Conservation (phyloP, 1,140 invertebrate genomes). For the Teleogryllus occipitalis region DNA sequence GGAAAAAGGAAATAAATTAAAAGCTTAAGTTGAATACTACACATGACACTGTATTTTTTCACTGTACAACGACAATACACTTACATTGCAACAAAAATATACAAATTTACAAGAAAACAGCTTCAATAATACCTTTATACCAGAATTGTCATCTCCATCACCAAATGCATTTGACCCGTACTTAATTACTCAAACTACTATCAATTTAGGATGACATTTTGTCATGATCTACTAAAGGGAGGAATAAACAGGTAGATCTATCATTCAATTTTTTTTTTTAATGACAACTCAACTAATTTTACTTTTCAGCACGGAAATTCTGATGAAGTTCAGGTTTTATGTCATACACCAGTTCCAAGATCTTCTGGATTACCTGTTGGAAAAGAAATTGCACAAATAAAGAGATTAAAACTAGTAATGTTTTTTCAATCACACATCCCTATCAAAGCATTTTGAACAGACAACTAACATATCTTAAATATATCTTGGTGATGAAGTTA, state of each 20-base stretch:
- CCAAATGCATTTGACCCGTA: not conserved
- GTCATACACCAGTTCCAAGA: conserved; percentile 76
- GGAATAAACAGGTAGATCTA: not conserved
- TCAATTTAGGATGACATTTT: not conserved
- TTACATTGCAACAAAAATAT: not conserved
- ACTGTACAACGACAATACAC: not conserved
- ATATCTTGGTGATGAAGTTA: too few relatives aligned
- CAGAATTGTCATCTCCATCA: not conserved
- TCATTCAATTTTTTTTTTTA: not conserved
- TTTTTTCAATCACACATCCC: not conserved
- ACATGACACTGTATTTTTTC: not conserved
- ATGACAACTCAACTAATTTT: not conserved
- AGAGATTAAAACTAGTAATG: not conserved
- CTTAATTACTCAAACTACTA: not conserved
- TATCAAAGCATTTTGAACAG: not conserved
- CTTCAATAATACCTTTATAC: not conserved
- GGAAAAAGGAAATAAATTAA: not conserved
- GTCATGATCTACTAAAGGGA: not conserved
- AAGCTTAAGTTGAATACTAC: not conserved
- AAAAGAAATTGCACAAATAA: conserved; percentile 20
- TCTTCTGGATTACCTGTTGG: conserved; percentile 67
- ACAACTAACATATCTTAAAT: too few relatives aligned
- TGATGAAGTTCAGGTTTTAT: conserved; percentile 83
- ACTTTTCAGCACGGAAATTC: conserved; percentile 51
- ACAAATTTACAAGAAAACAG: not conserved